Base-by-base conservation (phyloP, 2,888 invertebrate genomes). In the Mycalesis mineus region DNA sequence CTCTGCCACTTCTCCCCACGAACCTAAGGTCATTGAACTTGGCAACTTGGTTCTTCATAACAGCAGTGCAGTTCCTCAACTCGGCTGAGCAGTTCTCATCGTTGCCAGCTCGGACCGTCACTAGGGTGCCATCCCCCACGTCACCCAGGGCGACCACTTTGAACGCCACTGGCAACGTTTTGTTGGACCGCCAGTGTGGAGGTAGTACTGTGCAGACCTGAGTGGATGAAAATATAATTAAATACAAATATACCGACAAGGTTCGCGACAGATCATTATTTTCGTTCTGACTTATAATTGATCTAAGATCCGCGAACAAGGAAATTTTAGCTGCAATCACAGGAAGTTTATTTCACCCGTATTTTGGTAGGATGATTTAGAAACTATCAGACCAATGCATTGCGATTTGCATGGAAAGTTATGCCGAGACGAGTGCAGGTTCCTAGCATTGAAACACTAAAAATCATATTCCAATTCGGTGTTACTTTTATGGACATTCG, bases 1-100 rank as follows among this genome's bases (percentile, higher is more conserved):
- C 98, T 92, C 98, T 91, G 54, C 98, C 98, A 79, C 98, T 98
- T 72, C 98, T 92, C 48, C 98, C 98, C 70, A 99, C 97, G 90
- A 99, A 99, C 82, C 98, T 92, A 58, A 99, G 92, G 91, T 99
- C 98, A 82, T 97, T 98, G 88, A 99, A 99, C 91, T 97, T 97
- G 54, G 98, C 98, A 67, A 98, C 96, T 83, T 98, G 97, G 81
- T 98, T 97, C 90, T 97, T 97, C 96, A 98, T 97, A 64, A 97
- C 95, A 0, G 98, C 97, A 13, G 96, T 95, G 72, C 94, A 95
- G 89, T 99, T 99, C 72, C 97, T 91, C 68, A 98, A 90, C 80
- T 99, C 98, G 2, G 97, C 98, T 74, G 96, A 97, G 80, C 94
- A 97, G 88, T 98, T 98, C 87, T 99, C 98, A 78, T 99, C 98